Base-by-base conservation (phyloP, 1,140 invertebrate genomes). In the Yoshiicerus persimilis region DNA sequence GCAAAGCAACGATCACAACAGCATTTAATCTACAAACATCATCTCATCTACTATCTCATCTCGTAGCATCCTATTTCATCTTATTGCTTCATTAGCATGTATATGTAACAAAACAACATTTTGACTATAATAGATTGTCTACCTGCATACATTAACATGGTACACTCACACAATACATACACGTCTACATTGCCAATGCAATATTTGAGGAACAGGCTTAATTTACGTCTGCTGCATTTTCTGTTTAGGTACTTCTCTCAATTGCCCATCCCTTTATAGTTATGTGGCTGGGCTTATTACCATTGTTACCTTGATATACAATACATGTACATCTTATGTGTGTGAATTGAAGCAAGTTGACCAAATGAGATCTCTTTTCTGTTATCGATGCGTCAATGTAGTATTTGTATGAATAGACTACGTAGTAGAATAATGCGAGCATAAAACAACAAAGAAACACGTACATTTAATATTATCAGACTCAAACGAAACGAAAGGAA, bases 21-120 rank as follows among this genome's bases (percentile, higher is more conserved):
- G 27, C 64, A 8, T 70, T 70, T 70, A 25, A 70, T 70, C 66
- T 70, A 16, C 30, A 27, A n/a, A 32, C 66, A 70, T 70, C 34
- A 80, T 80, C 75, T 80, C 75, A 80, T 80, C 66, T 70, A 70
- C 66, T 70, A 38, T 80, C 75, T 38, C 75, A 80, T 80, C 75
- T 80, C 75, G 75, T 80, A 80, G 75, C 75, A 80, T 80, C 75
- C 75, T 36, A 80, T 80, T 80, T 36, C 75, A 80, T 80, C 75
- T 80, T 80, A 80, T 38, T 80, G 75, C 75, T 80, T 80, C 75
- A 80, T 80, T 80, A 80, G 75, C 75, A 80, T 80, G 75, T 80
- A 80, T 80, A 80, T 38, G 34, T 38, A 80, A 80, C 34, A 70
- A 70, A 70, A 70, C 66, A 70, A 70, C 66, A 70, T 70, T 70